Percentiles rank a stretch among this genome's conserved stretches.
These are phyloP conservation scores for Xyliphius kryptos DNA, from an alignment of 2,113 vertebrate species.

Conservation along the genomic window DNA sequence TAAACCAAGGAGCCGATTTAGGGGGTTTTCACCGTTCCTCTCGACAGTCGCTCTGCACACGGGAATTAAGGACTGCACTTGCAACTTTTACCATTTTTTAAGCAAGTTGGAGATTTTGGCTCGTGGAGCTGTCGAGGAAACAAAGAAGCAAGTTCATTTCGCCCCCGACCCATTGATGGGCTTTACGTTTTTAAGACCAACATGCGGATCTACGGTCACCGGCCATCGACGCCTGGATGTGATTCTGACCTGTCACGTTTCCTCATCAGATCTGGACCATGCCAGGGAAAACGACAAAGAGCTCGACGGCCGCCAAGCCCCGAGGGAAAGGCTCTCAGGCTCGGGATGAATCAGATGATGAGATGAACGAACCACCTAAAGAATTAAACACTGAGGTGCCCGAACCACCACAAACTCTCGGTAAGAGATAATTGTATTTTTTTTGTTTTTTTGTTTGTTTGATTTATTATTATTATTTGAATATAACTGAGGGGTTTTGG, in stretches of 20 bases:
- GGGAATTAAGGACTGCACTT: no score
- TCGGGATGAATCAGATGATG: conserved; percentile 63
- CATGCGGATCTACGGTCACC: conserved; percentile 48
- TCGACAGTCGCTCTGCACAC: no score
- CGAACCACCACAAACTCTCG: conserved; percentile 59
- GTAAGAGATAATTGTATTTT: conserved; percentile 67
- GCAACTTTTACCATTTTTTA: background rate
- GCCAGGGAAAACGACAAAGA: conserved; percentile 74
- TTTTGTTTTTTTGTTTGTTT: no score
- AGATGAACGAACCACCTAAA: conserved; percentile 65
- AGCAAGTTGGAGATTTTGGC: background rate
- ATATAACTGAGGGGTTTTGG: background rate
- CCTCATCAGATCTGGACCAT: conserved; percentile 59
- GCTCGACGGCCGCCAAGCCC: conserved; percentile 63
- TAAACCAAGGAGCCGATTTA: background rate
- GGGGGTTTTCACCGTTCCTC: no score
- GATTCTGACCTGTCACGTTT: conserved; percentile 17
- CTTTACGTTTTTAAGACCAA: conserved; percentile 45
- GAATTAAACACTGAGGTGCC: conserved; percentile 56
- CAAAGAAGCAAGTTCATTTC: conserved; percentile 14
- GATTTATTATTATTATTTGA: no score
- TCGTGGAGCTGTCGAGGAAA: background rate
- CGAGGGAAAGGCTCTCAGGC: conserved; percentile 67
- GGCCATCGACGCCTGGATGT: conserved; percentile 41
- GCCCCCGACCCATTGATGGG: background rate